These are phyloP conservation scores for Apodemus sylvaticus DNA, from an alignment of 2,113 vertebrate species.

Conservation along the genomic window DNA sequence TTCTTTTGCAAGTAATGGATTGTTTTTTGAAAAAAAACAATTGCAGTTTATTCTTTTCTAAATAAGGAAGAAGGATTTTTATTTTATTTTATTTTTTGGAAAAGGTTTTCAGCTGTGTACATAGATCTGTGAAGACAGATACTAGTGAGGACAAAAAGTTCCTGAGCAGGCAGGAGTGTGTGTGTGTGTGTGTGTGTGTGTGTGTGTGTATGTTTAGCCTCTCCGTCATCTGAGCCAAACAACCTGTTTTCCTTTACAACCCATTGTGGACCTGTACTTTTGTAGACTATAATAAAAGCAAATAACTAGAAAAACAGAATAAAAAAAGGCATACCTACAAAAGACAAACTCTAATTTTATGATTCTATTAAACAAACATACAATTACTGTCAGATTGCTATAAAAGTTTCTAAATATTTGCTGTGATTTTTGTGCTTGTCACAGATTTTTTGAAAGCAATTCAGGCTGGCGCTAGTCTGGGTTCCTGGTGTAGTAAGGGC, in stretches of 20 bases:
- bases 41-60: not conserved
- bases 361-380: conserved; percentile 53
- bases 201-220: not conserved
- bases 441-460: not conserved
- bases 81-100: not conserved
- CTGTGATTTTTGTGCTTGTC: not conserved
- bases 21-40: conserved; percentile 25
- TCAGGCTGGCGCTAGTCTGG: not conserved
- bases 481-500: no score
- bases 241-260: conserved; percentile 24
- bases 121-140: not conserved
- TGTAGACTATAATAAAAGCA: conserved; percentile 9
- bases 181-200: no score
- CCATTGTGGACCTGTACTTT: not conserved
- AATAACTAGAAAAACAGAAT: conserved; percentile 41
- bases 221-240: not conserved
- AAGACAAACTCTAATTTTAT: conserved; percentile 22
- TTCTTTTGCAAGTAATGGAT: conserved; percentile 9
- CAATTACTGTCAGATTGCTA: conserved; percentile 15
- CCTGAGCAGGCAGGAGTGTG: not conserved
- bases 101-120: not conserved
- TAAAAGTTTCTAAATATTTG: conserved; percentile 3
- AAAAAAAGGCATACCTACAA: conserved; percentile 19
- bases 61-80: not conserved
- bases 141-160: not conserved